Base-by-base conservation (phyloP, 2,113 vertebrate species). In the Prolemur simus region DNA sequence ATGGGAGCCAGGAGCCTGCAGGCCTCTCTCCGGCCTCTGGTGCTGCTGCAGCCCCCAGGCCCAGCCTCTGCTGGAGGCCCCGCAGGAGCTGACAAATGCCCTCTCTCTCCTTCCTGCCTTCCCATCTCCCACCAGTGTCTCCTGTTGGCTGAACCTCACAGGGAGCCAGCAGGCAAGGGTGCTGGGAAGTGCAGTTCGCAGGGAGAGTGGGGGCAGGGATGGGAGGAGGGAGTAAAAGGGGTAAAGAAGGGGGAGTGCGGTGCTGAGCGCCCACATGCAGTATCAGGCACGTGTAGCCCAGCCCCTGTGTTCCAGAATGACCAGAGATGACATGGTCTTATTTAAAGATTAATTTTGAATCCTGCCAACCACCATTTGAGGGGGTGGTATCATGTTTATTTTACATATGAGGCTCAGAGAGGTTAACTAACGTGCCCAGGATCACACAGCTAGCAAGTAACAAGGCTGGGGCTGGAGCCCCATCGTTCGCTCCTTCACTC, bases 171-270 rank as follows among this genome's bases (percentile, higher is more conserved):
- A 18, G 32, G 74, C 84, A 91, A 80, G 39, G 64, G 69, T 49
- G 8, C 64, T 96, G 93, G 91, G 96, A 95, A 97, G 88, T 95
- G 91, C 77, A 91, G 96, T 96, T 92, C 54, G 7, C 25, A 10
- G 37, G 42, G 25, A 34, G 14, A 42, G 54, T 17, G 25, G 3
- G 25, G 66, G 25, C 25, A 1, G 58, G 25, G 60, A 63, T 29
- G 60, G 60, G 60, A 56, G 42, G 47, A 14, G 27, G 42, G 27
- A 8, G 4, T 32, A 47, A 32, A 27, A 2, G 2, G 63, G 8
- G 18, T 49, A 6, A 60, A n/a, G 64, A 39, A 0, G 0, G 32
- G 32, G 86, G 29, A n/a, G n/a, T 2, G 8, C 10, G 29, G 25
- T 2, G 5, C 37, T 29, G 52, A 84, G 29, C 6, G 9, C 17